These are phyloP conservation scores for Polylopha cassiicola DNA, from an alignment of 2,888 invertebrate genomes.

Conservation along the genomic window DNA sequence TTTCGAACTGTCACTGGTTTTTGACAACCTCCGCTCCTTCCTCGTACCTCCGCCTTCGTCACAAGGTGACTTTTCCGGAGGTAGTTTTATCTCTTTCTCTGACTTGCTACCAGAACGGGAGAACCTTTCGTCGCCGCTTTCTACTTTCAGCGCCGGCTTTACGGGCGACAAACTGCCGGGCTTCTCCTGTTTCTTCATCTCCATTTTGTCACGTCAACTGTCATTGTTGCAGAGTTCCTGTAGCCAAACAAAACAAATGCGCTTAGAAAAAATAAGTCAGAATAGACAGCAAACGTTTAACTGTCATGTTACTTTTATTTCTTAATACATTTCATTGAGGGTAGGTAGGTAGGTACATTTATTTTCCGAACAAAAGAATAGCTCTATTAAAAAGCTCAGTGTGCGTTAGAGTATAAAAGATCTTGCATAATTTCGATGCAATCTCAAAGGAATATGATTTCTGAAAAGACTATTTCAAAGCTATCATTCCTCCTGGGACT, in stretches of 20 bases:
- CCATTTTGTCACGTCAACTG: constrained; percentile 54
- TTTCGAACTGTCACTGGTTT: constrained; percentile 58
- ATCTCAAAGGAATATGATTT: too few species aligned
- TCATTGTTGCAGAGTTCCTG: constrained; percentile 53
- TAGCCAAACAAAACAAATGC: constrained; percentile 17
- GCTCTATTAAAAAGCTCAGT: too few species aligned
- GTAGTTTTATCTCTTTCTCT: constrained; percentile 57
- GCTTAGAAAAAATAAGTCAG: too few species aligned
- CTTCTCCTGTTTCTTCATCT: constrained; percentile 69
- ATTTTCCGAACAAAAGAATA: too few species aligned
- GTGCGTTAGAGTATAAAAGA: too few species aligned
- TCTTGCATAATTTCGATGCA: too few species aligned
- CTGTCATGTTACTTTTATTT: too few species aligned
- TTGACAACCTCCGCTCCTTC: constrained; percentile 51
- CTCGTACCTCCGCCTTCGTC: constrained; percentile 45
- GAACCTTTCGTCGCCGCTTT: constrained; percentile 50
- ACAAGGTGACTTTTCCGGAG: constrained; percentile 61
- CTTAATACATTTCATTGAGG: too few species aligned
- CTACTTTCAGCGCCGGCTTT: constrained; percentile 48
- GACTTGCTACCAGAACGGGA: constrained; percentile 52
- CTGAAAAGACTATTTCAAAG: too few species aligned
- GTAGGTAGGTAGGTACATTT: too few species aligned
- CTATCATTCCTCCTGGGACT: too few species aligned
- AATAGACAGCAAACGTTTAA: too few species aligned
- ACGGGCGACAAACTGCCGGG: constrained; percentile 66